Evolutionary conservation across 2,113 vertebrate species (phyloP).

Genomic region (Otocyon megalotis): DNA sequence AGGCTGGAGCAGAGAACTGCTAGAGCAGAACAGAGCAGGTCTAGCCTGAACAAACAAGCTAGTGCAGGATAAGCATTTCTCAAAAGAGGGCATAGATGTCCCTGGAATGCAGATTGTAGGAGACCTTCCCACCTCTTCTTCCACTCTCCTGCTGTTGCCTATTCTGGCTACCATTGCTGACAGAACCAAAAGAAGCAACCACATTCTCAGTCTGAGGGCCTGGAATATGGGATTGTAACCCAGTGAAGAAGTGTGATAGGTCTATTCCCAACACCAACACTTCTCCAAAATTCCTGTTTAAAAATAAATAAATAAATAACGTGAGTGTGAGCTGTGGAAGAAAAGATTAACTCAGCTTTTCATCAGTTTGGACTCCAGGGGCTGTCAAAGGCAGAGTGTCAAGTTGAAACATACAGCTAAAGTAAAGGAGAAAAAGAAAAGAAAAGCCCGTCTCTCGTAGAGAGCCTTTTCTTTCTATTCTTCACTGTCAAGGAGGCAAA

Average conservation of each 20-base stretch:
- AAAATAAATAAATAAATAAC: conserved; percentile 47
- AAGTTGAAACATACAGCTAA: conserved; percentile 72
- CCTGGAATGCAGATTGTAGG: not conserved
- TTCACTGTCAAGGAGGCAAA: conserved; percentile 81
- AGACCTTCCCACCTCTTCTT: not conserved
- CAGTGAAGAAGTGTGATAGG: not conserved
- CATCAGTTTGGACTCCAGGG: conserved; percentile 58
- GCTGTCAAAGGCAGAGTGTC: conserved; percentile 65
- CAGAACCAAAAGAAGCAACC: not conserved
- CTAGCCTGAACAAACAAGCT: not conserved
- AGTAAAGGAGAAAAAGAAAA: conserved; percentile 49
- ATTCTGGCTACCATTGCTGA: not conserved
- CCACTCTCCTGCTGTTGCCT: not conserved
- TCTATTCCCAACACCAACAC: not conserved
- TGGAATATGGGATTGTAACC: not conserved
- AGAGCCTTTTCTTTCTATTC: conserved; percentile 67
- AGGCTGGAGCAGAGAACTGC: not conserved
- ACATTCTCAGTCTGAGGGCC: not conserved
- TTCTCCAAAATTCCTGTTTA: conserved; percentile 32
- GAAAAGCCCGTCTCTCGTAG: conserved; percentile 45
- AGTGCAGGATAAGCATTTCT: not conserved
- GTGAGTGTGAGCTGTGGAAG: conserved; percentile 59
- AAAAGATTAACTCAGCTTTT: conserved; percentile 77
- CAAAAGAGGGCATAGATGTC: not conserved
- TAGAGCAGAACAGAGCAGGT: not conserved